Conservation (phyloP, 2,797 vertebrate species). For the Parambassis ranga region DNA sequence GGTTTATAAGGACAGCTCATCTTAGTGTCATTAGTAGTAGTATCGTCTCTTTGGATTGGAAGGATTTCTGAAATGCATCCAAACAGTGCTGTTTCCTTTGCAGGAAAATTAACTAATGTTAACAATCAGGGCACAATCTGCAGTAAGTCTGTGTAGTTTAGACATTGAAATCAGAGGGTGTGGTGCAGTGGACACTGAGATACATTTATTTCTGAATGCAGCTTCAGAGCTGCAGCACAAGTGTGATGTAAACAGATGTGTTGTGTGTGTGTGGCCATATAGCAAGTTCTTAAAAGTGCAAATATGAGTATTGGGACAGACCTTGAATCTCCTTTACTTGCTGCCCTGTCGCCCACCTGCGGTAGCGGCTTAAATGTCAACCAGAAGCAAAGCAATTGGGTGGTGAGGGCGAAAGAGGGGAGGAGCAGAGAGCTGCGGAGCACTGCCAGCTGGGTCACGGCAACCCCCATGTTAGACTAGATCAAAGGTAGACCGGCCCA, state of each 20-base stretch:
- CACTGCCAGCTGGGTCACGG: conserved; percentile 71
- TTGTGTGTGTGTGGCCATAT: too few relatives aligned
- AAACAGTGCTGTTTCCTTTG: too few relatives aligned
- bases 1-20: not conserved
- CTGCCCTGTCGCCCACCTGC: conserved; percentile 52
- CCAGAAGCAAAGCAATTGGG: conserved; percentile 51
- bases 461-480: conserved; percentile 54
- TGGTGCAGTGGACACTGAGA: not conserved
- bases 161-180: not conserved
- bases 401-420: conserved; percentile 40
- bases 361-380: conserved; percentile 54
- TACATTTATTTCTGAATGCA: not conserved
- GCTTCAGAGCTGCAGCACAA: not conserved
- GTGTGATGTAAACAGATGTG: too few relatives aligned
- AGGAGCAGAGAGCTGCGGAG: conserved; percentile 36
- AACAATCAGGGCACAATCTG: too few relatives aligned
- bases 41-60: too few relatives aligned
- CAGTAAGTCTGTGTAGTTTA: too few relatives aligned
- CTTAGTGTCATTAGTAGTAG: too few relatives aligned
- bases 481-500: conserved; percentile 71
- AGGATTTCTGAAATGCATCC: too few relatives aligned
- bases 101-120: too few relatives aligned
- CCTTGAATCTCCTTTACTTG: conserved; percentile 2
- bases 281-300: not conserved
- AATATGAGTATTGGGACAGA: not conserved